Percentiles rank a stretch among this genome's conserved stretches.
Conservation (phyloP, 2,888 invertebrate genomes). For the Suillia variegata region DNA sequence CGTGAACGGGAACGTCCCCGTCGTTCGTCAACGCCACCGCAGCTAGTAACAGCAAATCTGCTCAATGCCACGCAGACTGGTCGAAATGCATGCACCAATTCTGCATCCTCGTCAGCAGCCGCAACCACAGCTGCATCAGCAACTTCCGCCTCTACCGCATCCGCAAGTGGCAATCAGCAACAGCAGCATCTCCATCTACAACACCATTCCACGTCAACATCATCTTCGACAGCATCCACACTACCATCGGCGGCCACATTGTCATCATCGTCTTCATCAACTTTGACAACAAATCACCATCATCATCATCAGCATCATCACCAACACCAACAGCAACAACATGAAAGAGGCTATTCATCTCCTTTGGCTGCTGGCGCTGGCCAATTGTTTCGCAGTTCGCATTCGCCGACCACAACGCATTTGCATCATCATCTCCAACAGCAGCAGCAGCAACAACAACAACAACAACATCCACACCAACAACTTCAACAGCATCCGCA, state of each 20-base stretch:
- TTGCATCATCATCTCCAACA: slow-evolving; percentile 45
- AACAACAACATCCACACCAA: slow-evolving; percentile 26
- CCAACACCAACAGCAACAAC: slow-evolving; percentile 25
- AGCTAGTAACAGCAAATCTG: slow-evolving; percentile 34
- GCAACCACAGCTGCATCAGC: slow-evolving; percentile 28
- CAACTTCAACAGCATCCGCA: slow-evolving; percentile 15
- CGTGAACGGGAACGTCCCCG: slow-evolving; percentile 26
- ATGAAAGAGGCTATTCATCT: slow-evolving; percentile 53
- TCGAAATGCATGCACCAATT: neutral
- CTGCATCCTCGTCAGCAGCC: slow-evolving; percentile 20
- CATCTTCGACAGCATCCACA: slow-evolving; percentile 26
- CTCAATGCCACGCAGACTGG: neutral
- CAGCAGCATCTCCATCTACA: slow-evolving; percentile 46
- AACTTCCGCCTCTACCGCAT: slow-evolving; percentile 27
- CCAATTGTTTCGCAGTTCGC: slow-evolving; percentile 45
- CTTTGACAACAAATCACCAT: slow-evolving; percentile 26
- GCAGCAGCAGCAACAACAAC: slow-evolving; percentile 16
- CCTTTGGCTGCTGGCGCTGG: slow-evolving; percentile 37
- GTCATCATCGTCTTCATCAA: slow-evolving; percentile 19
- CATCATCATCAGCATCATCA: slow-evolving; percentile 17
- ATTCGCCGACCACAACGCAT: slow-evolving; percentile 37
- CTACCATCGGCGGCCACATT: slow-evolving; percentile 1
- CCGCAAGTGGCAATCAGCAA: slow-evolving; percentile 27
- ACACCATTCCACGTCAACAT: slow-evolving; percentile 32
- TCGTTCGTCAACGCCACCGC: slow-evolving; percentile 37